Conservation (phyloP, 2,797 vertebrate genomes). For the Danio aesculapii region DNA sequence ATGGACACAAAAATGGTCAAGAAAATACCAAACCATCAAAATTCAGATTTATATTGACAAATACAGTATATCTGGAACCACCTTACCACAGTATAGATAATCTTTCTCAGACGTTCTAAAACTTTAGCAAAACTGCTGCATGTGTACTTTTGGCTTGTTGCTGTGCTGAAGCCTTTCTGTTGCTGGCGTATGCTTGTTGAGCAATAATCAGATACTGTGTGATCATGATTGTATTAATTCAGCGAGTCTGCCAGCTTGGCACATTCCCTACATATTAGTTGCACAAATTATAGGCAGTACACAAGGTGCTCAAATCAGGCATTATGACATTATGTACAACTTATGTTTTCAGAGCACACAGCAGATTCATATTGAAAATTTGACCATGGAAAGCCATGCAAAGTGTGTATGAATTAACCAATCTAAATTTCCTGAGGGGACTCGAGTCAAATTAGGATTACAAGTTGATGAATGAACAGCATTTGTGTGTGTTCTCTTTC, state of each 20-base stretch:
- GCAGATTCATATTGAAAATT: background rate
- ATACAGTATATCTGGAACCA: no score
- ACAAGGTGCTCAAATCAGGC: background rate
- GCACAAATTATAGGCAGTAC: background rate
- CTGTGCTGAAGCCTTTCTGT: background rate
- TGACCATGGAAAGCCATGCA: background rate
- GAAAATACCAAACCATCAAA: background rate
- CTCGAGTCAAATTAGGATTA: background rate
- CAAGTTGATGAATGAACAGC: background rate
- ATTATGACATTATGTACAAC: background rate
- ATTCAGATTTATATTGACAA: background rate
- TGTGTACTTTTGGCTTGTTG: background rate
- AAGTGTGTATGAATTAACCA: background rate
- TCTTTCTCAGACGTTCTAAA: background rate
- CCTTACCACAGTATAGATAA: background rate
- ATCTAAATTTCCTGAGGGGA: background rate
- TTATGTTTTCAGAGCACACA: background rate
- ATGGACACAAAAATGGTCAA: no score
- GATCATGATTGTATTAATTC: background rate
- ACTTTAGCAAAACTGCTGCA: constrained; percentile 10
- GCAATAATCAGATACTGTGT: constrained; percentile 13
- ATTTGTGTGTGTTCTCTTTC: background rate
- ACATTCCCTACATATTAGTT: background rate
- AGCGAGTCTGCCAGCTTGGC: background rate
- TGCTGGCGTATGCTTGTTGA: constrained; percentile 21